These are phyloP conservation scores for Eumeta japonica DNA, from an alignment of 1,140 invertebrate genomes.

Conservation along the genomic window DNA sequence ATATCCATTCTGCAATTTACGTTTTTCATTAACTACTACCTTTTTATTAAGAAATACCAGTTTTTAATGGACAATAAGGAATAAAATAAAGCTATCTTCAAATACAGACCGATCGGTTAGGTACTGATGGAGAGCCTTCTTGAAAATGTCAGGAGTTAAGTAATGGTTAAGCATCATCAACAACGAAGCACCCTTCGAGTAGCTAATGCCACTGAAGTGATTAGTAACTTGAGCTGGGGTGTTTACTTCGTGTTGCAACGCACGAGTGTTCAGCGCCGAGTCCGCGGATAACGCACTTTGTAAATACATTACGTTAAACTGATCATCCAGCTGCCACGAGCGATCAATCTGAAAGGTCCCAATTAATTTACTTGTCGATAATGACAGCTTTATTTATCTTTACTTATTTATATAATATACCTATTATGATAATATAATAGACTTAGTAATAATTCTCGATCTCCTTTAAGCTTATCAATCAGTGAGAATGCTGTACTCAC, in stretches of 20 bases:
- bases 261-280: slow-evolving; percentile 22
- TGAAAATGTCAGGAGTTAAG: slow-evolving; percentile 64
- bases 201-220: slow-evolving; percentile 63
- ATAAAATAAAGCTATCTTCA: too few relatives aligned
- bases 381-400: neutral
- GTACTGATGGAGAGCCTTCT: slow-evolving; percentile 60
- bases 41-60: too few relatives aligned
- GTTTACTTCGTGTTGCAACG: slow-evolving; percentile 43
- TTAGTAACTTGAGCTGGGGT: slow-evolving; percentile 56
- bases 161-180: slow-evolving; percentile 75
- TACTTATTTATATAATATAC: neutral
- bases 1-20: too few relatives aligned
- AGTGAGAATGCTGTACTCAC: too few relatives aligned
- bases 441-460: too few relatives aligned
- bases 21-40: too few relatives aligned
- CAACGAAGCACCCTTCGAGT: slow-evolving; percentile 66
- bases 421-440: too few relatives aligned
- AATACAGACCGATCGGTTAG: too few relatives aligned
- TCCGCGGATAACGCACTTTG: slow-evolving; percentile 40
- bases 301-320: slow-evolving; percentile 39
- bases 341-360: slow-evolving; percentile 23
- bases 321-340: slow-evolving; percentile 28
- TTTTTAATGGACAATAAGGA: too few relatives aligned
- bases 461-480: too few relatives aligned
- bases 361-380: neutral